phyloP scores from a whole-genome alignment of 2,888 invertebrate genomes.

The Priocnemis perturbator region DNA sequence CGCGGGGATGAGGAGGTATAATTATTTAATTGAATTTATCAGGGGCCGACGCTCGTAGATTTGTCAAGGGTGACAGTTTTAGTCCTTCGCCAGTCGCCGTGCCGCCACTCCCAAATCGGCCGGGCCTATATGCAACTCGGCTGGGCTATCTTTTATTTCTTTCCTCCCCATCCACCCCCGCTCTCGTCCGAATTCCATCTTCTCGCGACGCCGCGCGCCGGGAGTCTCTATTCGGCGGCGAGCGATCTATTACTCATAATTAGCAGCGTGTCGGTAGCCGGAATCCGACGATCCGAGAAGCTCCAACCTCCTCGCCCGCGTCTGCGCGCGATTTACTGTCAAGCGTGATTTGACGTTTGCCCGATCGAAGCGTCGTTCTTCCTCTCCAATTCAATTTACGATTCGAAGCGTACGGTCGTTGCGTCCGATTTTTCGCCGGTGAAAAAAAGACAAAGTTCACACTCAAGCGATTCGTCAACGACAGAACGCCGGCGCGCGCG shows the following conservation, averaged over 20 bases:
- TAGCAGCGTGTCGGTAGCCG: slow-evolving; percentile 11
- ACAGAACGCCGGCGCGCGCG: too few relatives aligned
- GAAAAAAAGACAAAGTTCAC: too few relatives aligned
- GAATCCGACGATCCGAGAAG: slow-evolving; percentile 7
- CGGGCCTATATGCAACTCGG: slow-evolving; percentile 31
- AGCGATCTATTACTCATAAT: slow-evolving; percentile 39
- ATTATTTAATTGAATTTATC: slow-evolving; percentile 74
- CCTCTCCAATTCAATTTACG: too few relatives aligned
- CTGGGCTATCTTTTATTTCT: slow-evolving; percentile 6
- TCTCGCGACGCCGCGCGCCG: slow-evolving; percentile 31
- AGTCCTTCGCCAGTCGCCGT: slow-evolving; percentile 50
- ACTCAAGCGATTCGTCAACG: too few relatives aligned
- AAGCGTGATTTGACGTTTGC: too few relatives aligned
- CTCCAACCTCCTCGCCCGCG: not conserved
- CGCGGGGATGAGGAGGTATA: slow-evolving; percentile 53
- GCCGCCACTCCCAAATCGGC: slow-evolving; percentile 25
- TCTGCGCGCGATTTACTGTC: not conserved
- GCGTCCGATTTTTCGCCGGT: too few relatives aligned
- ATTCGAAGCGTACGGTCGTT: too few relatives aligned
- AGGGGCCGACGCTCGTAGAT: slow-evolving; percentile 59
- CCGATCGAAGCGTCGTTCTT: too few relatives aligned
- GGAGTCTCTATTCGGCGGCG: slow-evolving; percentile 23
- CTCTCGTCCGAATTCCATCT: slow-evolving; percentile 19
- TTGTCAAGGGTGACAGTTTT: slow-evolving; percentile 64
- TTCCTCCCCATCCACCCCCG: slow-evolving; percentile 14